Evolutionary conservation across 1,140 invertebrate species (phyloP).

Genomic region (Idris sp.): DNA sequence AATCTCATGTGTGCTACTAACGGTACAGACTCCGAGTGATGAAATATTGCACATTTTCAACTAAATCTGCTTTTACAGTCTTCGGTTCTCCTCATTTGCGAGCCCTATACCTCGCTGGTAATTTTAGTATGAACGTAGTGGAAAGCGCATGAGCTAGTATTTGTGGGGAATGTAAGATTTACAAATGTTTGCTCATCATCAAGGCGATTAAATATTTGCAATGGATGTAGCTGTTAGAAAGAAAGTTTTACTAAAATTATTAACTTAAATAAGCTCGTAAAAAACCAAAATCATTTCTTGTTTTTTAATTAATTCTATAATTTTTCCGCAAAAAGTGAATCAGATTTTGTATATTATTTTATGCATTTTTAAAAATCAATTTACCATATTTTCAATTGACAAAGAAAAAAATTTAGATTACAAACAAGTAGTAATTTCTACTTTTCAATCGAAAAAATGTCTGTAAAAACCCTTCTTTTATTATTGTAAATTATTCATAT

Average conservation of each 20-base stretch:
- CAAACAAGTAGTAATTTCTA: too few species aligned
- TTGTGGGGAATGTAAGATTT: not conserved
- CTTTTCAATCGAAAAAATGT: too few species aligned
- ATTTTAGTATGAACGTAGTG: slow-evolving; percentile 4
- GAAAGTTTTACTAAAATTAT: too few species aligned
- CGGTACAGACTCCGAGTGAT: slow-evolving; percentile 17
- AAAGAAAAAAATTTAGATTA: too few species aligned
- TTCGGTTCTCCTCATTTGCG: slow-evolving; percentile 25
- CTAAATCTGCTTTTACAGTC: slow-evolving; percentile 39
- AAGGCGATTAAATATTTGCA: not conserved
- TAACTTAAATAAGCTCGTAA: too few species aligned
- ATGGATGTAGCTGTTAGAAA: not conserved
- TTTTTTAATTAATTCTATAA: too few species aligned
- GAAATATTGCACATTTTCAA: slow-evolving; percentile 53
- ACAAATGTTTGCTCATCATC: slow-evolving; percentile 1
- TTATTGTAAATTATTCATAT: slow-evolving; percentile 42
- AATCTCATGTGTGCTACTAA: slow-evolving; percentile 48
- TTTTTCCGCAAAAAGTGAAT: too few species aligned
- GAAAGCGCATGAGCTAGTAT: not conserved
- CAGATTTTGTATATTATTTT: too few species aligned
- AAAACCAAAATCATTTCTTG: too few species aligned
- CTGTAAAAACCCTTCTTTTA: slow-evolving; percentile 13
- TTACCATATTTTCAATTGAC: too few species aligned
- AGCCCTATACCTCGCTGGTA: not conserved
- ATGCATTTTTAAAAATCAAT: too few species aligned